Evolutionary conservation across 64 coral and sea anemone species (phyloP).

Genomic region (Platygyra sinensis): DNA sequence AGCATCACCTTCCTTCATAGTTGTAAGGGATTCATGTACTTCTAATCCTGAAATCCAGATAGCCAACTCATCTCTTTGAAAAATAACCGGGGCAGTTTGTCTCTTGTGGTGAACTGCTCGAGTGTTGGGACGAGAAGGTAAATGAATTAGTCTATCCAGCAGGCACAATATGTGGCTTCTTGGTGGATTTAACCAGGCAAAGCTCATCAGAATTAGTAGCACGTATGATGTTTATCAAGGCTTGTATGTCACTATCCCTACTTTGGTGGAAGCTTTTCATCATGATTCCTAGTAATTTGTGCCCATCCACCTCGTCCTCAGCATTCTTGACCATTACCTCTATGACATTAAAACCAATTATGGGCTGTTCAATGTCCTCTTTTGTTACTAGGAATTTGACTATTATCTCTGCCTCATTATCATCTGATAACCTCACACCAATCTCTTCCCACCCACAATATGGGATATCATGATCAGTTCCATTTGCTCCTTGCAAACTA

Average conservation of each 20-base stretch:
- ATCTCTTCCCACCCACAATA: too few relatives aligned
- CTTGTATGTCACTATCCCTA: too few relatives aligned
- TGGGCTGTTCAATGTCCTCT: constrained; percentile 53
- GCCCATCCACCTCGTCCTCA: background rate
- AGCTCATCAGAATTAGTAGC: too few relatives aligned
- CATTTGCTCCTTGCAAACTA: too few relatives aligned
- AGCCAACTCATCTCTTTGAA: constrained; percentile 58
- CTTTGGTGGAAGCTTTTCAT: constrained; percentile 4
- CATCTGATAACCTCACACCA: constrained; percentile 46
- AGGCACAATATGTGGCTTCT: constrained; percentile 49
- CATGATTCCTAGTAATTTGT: background rate
- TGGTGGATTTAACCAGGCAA: constrained; percentile 53
- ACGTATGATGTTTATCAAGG: too few relatives aligned
- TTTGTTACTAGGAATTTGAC: constrained; percentile 59
- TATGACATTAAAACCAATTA: constrained; percentile 74
- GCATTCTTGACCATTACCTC: constrained; percentile 54
- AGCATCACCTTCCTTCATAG: too few relatives aligned
- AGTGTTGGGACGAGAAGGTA: constrained; percentile 58
- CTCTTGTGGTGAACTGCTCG: constrained; percentile 42
- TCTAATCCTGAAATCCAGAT: constrained; percentile 41
- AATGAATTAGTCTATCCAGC: constrained; percentile 43
- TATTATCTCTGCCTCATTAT: background rate
- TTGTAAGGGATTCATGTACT: constrained; percentile 58
- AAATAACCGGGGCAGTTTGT: constrained; percentile 56
- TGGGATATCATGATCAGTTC: too few relatives aligned